These are phyloP conservation scores for Crioceris asparagi DNA, from an alignment of 2,888 invertebrate genomes.

Conservation along the genomic window DNA sequence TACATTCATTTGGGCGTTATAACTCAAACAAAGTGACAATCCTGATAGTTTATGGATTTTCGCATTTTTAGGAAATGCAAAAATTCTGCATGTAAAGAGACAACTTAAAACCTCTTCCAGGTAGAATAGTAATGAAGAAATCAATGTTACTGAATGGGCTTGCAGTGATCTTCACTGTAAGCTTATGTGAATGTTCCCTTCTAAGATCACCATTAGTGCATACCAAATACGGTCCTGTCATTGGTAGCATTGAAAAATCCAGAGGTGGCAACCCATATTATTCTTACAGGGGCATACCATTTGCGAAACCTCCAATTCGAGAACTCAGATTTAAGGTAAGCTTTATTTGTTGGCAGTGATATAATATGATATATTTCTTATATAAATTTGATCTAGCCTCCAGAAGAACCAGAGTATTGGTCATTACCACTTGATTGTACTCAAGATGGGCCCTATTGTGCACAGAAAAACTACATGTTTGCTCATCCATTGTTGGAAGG, in stretches of 20 bases:
- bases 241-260: slow-evolving; percentile 16
- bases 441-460: slow-evolving; percentile 35
- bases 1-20: too few species aligned
- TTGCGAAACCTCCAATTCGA: slow-evolving; percentile 25
- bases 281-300: slow-evolving; percentile 25
- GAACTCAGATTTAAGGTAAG: slow-evolving; percentile 24
- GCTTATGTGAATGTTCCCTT: too few species aligned
- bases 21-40: too few species aligned
- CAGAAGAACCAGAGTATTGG: slow-evolving; percentile 27
- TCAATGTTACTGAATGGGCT: too few species aligned
- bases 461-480: slow-evolving; percentile 38
- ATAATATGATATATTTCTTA: neutral
- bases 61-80: too few species aligned
- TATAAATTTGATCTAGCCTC: slow-evolving; percentile 24
- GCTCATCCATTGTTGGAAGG: slow-evolving; percentile 42
- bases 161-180: too few species aligned
- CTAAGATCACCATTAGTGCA: neutral
- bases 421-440: slow-evolving; percentile 50
- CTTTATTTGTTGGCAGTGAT: too few species aligned
- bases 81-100: too few species aligned
- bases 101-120: too few species aligned
- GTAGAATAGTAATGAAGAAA: too few species aligned
- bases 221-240: slow-evolving; percentile 18
- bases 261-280: slow-evolving; percentile 17
- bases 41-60: too few species aligned